Conservation (phyloP, 2,113 vertebrate genomes). For the Psilopogon haemacephalus region DNA sequence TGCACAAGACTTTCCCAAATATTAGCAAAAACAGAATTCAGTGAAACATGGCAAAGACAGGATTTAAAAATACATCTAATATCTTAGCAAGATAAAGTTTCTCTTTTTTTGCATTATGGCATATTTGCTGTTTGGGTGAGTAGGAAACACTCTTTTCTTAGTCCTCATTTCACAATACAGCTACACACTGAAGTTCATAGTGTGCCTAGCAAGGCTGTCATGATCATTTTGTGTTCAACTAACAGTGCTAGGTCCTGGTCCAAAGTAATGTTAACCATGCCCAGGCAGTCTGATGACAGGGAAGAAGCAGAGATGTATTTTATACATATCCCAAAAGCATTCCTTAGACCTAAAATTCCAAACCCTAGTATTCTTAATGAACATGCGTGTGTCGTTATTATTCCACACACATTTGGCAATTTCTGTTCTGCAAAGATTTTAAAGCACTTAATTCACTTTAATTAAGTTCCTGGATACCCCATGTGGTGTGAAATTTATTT, state of each 20-base stretch:
- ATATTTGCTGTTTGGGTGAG: background rate
- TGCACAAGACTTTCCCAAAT: background rate
- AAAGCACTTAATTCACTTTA: constrained; percentile 44
- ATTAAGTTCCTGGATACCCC: constrained; percentile 20
- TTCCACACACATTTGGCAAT: background rate
- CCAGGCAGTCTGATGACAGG: background rate
- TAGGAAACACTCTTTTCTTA: background rate
- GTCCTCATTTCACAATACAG: background rate
- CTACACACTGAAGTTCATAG: background rate
- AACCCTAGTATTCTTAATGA: background rate
- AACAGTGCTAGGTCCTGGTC: background rate
- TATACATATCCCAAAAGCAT: background rate
- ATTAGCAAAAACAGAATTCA: background rate
- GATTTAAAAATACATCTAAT: background rate
- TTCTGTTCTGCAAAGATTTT: constrained; percentile 22
- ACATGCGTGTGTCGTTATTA: background rate
- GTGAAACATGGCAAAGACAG: background rate
- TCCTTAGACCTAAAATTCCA: background rate
- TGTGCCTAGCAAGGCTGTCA: background rate
- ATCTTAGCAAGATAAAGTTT: background rate
- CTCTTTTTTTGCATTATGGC: background rate
- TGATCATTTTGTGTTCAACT: background rate
- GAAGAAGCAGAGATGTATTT: background rate
- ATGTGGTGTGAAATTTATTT: constrained; percentile 24
- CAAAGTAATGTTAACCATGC: background rate